Evolutionary conservation across 2,888 invertebrate species (phyloP).

Genomic region (Schizaphis graminum): DNA sequence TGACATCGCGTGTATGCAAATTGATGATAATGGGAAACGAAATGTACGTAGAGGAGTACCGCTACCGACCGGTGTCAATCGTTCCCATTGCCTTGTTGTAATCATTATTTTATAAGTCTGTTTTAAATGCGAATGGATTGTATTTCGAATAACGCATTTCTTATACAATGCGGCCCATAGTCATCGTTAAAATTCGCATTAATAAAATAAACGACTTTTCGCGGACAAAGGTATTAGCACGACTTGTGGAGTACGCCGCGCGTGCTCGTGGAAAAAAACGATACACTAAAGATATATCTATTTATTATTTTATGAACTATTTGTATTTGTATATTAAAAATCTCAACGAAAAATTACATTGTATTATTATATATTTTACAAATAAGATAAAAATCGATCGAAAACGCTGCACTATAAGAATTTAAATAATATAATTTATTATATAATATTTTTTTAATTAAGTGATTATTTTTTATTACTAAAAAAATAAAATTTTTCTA

Average conservation of each 20-base stretch:
- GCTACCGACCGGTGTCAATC: constrained; percentile 33
- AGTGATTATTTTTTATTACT: neutral
- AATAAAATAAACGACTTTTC: neutral
- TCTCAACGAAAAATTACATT: neutral
- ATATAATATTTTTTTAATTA: neutral
- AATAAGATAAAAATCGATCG: neutral
- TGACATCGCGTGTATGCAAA: constrained; percentile 64
- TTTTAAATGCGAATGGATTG: neutral
- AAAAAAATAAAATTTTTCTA: neutral
- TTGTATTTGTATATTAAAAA: neutral
- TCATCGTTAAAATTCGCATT: neutral
- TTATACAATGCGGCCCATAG: neutral
- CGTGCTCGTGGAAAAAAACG: neutral
- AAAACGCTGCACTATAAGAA: neutral
- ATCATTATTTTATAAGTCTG: constrained; percentile 57
- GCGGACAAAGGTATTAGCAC: neutral
- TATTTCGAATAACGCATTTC: neutral
- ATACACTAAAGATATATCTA: neutral
- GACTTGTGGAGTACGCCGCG: neutral
- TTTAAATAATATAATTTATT: neutral
- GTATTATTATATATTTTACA: too few relatives aligned
- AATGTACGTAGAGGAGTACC: neutral
- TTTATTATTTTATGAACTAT: neutral
- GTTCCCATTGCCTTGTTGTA: constrained; percentile 22
- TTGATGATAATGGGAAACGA: constrained; percentile 52